A percentile compares a stretch with the other conserved stretches of the same genome.
These are phyloP conservation scores for Pycnomerus fuliginosus DNA, from an alignment of 2,888 invertebrate species.

Conservation along the genomic window DNA sequence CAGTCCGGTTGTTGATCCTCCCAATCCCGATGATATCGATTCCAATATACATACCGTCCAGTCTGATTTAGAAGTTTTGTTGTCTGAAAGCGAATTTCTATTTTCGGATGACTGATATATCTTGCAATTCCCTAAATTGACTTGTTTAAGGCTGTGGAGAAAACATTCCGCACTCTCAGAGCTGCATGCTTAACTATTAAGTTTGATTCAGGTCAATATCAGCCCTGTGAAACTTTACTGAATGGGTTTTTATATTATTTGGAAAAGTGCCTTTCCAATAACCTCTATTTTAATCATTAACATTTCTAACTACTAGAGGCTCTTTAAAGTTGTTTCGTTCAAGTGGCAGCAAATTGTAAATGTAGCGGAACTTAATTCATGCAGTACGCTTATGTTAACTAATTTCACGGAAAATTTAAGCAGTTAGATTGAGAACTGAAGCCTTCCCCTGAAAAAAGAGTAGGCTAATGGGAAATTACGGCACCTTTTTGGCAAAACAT, in stretches of 20 bases:
- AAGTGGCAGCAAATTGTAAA: background rate
- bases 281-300: background rate
- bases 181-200: constrained; percentile 27
- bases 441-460: too few species aligned
- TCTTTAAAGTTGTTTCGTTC: background rate
- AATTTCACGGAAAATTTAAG: too few species aligned
- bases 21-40: constrained; percentile 50
- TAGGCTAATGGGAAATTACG: too few species aligned
- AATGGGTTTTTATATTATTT: background rate
- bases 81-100: constrained; percentile 60
- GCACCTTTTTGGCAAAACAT: too few species aligned
- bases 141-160: constrained; percentile 28
- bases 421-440: too few species aligned
- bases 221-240: constrained; percentile 8
- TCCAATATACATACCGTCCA: constrained; percentile 63
- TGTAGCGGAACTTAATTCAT: too few species aligned
- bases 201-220: constrained; percentile 11
- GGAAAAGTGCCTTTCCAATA: constrained; percentile 2
- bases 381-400: too few species aligned
- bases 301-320: background rate
- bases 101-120: constrained; percentile 55
- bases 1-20: constrained; percentile 26
- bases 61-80: constrained; percentile 61
- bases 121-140: constrained; percentile 20
- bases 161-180: constrained; percentile 41